Evolutionary conservation across 2,888 invertebrate genomes (phyloP).

Genomic region (Noctua pronuba): DNA sequence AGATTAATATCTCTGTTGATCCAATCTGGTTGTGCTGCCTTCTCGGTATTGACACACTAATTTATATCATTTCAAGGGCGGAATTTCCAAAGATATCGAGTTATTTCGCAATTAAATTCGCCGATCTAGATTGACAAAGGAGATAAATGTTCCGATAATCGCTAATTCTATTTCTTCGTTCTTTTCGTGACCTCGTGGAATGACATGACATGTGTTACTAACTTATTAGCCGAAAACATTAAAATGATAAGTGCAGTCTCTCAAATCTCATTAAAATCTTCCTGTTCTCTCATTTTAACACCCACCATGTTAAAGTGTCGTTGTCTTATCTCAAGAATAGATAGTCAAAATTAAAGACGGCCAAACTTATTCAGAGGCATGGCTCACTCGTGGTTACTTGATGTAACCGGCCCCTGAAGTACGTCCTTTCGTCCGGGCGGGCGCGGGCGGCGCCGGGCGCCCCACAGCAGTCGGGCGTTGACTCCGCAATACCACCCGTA

Average conservation of each 20-base stretch:
- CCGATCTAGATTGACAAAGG: constrained; percentile 34
- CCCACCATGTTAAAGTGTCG: background rate
- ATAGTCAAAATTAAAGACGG: constrained; percentile 25
- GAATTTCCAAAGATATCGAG: constrained; percentile 32
- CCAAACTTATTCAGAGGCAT: constrained; percentile 46
- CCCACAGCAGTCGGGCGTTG: constrained; percentile 71
- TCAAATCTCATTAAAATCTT: constrained; percentile 5
- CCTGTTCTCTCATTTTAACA: constrained; percentile 18
- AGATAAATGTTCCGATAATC: constrained; percentile 39
- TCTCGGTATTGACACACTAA: constrained; percentile 33
- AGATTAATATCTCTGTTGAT: constrained; percentile 17
- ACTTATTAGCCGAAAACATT: background rate
- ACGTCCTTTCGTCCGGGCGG: constrained; percentile 76
- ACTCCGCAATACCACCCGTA: constrained; percentile 66
- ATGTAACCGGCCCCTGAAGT: constrained; percentile 69
- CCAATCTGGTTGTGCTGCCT: background rate
- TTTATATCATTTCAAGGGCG: constrained; percentile 40
- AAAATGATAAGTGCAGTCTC: background rate
- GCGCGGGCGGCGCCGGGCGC: constrained; percentile 69
- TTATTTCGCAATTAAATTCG: constrained; percentile 46
- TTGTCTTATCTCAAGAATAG: constrained; percentile 16
- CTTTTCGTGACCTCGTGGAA: background rate
- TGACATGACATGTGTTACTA: too few relatives aligned
- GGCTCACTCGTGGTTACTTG: constrained; percentile 61
- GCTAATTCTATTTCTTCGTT: constrained; percentile 32